phyloP scores from a whole-genome alignment of 2,797 vertebrate species.

The Myotis myotis region DNA sequence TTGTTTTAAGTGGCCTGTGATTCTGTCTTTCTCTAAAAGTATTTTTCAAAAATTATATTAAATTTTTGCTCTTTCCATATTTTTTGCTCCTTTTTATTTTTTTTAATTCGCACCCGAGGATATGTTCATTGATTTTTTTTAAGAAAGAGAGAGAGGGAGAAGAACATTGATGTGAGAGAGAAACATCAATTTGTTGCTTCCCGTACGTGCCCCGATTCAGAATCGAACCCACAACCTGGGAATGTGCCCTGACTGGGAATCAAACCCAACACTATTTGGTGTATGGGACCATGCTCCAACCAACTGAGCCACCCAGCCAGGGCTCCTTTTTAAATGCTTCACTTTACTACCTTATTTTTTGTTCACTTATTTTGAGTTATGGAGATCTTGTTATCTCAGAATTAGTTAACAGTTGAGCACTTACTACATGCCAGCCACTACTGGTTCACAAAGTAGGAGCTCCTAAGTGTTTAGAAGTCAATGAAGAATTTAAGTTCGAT shows the following conservation, averaged over 20 bases:
- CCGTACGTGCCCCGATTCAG: too few relatives aligned
- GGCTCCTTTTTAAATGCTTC: neutral
- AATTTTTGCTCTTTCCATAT: neutral
- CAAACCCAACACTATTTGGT: neutral
- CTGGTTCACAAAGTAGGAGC: neutral
- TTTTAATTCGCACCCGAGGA: neutral
- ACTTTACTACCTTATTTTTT: neutral
- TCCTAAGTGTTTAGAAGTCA: neutral
- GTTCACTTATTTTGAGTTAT: neutral
- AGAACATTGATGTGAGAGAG: neutral
- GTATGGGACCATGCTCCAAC: neutral
- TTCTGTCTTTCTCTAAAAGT: neutral
- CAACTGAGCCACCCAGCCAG: neutral
- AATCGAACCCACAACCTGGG: neutral
- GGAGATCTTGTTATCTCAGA: neutral
- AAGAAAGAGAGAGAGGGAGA: neutral
- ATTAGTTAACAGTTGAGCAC: neutral
- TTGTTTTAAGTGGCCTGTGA: neutral
- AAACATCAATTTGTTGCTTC: neutral
- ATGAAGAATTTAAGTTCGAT: neutral
- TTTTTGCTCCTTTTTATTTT: neutral
- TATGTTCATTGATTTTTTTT: neutral
- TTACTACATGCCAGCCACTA: neutral
- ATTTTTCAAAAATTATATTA: neutral
- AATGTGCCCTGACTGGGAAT: neutral